phyloP scores from a whole-genome alignment of 2,888 invertebrate genomes.

The Arctia plantaginis region DNA sequence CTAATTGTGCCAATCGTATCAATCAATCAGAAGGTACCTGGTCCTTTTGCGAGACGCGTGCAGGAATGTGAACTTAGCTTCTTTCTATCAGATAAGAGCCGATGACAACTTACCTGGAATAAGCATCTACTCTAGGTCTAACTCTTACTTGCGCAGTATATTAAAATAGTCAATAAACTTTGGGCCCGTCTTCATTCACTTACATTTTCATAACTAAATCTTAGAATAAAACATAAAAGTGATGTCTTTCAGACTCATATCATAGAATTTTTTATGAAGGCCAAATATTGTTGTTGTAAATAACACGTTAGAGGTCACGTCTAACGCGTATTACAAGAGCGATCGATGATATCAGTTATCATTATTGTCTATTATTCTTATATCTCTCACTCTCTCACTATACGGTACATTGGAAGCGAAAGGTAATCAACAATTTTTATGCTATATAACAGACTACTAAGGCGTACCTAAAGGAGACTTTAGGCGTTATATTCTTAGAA shows the following conservation, averaged over 20 bases:
- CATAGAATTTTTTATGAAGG: not conserved
- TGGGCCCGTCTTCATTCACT: not conserved
- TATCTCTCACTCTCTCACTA: not conserved
- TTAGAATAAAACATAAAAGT: not conserved
- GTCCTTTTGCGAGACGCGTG: slow-evolving; percentile 57
- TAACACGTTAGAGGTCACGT: not conserved
- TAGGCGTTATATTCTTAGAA: not conserved
- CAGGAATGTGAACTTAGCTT: slow-evolving; percentile 42
- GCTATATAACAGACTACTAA: not conserved
- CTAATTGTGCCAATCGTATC: slow-evolving; percentile 72
- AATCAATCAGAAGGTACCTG: slow-evolving; percentile 68
- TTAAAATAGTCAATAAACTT: slow-evolving; percentile 25
- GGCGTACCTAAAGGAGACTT: not conserved
- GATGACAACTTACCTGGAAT: slow-evolving; percentile 28
- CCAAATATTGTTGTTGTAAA: not conserved
- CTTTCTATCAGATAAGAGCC: slow-evolving; percentile 35
- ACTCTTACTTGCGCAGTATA: slow-evolving; percentile 21
- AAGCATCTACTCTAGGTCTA: slow-evolving; percentile 18
- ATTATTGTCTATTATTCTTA: not conserved
- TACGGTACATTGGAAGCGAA: not conserved
- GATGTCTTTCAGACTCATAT: not conserved
- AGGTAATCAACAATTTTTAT: not conserved
- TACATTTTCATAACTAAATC: not conserved
- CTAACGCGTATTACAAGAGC: not conserved
- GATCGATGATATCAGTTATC: not conserved